Evolutionary conservation across 2,888 invertebrate genomes (phyloP).

Genomic region (Tyria jacobaeae): DNA sequence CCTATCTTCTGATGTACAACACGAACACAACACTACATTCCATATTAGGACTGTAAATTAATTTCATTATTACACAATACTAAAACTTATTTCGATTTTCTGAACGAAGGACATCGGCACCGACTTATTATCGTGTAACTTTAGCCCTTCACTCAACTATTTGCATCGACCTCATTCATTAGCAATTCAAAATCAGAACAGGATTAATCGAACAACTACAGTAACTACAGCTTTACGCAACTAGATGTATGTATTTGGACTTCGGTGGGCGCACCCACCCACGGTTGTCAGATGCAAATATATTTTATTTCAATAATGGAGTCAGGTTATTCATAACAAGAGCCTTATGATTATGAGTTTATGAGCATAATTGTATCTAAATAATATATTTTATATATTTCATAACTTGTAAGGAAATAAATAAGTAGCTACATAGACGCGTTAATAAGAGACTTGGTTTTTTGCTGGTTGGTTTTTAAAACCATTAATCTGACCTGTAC

Average conservation of each 20-base stretch:
- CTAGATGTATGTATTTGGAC: slow-evolving; percentile 39
- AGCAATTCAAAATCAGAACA: slow-evolving; percentile 49
- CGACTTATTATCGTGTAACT: slow-evolving; percentile 5
- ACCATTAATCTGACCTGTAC: no score
- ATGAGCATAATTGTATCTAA: slow-evolving; percentile 35
- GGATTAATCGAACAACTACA: slow-evolving; percentile 44
- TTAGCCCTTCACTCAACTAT: slow-evolving; percentile 43
- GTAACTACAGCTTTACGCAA: slow-evolving; percentile 47
- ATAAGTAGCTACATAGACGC: neutral
- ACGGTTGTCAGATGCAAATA: slow-evolving; percentile 53
- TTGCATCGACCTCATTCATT: slow-evolving; percentile 50
- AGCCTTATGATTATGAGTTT: slow-evolving; percentile 28
- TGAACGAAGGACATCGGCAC: neutral
- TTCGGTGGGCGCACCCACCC: slow-evolving; percentile 60
- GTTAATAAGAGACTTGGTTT: no score
- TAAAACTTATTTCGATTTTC: neutral
- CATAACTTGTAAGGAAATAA: neutral
- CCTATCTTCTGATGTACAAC: no score
- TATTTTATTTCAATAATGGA: slow-evolving; percentile 52
- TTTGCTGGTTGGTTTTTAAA: no score
- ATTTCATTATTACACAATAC: no score
- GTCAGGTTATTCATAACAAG: slow-evolving; percentile 43
- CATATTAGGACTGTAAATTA: no score
- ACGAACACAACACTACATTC: no score
- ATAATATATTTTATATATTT: neutral